Evolutionary conservation across 2,113 vertebrate genomes (phyloP).

Genomic region (Pseudonaja textilis): DNA sequence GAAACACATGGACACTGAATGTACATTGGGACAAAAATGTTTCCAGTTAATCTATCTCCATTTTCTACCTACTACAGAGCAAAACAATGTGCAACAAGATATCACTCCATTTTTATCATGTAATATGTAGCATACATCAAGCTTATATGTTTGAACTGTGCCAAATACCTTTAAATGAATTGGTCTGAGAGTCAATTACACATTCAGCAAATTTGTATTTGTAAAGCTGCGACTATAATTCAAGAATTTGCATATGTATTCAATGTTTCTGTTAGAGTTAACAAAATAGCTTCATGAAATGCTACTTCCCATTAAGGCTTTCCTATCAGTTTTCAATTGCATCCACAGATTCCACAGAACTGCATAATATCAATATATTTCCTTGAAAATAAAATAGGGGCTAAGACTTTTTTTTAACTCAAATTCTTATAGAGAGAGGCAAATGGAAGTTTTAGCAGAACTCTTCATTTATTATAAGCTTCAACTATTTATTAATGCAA

Average conservation of each 20-base stretch:
- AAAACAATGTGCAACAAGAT: background rate
- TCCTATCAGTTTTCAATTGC: background rate
- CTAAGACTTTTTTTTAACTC: background rate
- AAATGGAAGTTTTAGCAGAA: background rate
- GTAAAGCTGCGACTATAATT: background rate
- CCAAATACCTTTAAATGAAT: background rate
- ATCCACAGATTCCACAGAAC: background rate
- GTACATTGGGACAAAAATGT: background rate
- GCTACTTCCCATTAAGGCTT: background rate
- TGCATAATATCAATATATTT: background rate
- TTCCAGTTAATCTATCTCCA: background rate
- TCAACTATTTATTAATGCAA: background rate
- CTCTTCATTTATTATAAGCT: background rate
- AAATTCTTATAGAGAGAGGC: background rate
- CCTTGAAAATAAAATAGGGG: background rate
- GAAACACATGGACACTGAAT: background rate
- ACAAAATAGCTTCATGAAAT: background rate
- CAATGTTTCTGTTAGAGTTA: background rate
- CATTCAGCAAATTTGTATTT: background rate
- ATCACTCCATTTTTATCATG: background rate
- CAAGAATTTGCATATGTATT: background rate
- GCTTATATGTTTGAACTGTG: background rate
- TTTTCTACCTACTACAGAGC: background rate
- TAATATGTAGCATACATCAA: background rate
- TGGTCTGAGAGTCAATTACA: background rate